Evolutionary conservation across 2,888 invertebrate species (phyloP), one percentile per base, ranked within the genome.

Genomic region (Volucella inanis): DNA sequence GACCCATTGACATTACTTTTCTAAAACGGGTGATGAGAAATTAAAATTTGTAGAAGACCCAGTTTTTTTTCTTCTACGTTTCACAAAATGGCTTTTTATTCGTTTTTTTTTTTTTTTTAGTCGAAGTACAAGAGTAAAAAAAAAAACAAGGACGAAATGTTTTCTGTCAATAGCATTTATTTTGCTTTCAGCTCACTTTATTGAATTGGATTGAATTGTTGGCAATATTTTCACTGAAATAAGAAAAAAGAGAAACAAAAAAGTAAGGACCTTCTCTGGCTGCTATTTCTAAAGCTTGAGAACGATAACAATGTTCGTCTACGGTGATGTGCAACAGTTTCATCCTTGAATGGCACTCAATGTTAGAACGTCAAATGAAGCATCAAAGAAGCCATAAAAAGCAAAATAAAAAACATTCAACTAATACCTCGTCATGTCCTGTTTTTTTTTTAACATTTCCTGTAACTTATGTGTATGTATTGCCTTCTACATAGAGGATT

Each of bases 251-350:
- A 31, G 0, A 4, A 6, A 31, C 31, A 0, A 6, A 31, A 6
- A 31, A 55, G 45, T 68, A 55, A 45, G 3, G n/a, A 31, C 67
- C 15, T 9, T 10, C 31, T 54, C 14, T 22, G 55, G 3, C 67
- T 22, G 50, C 31, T 49, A 22, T 49, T 52, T 45, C 43, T 59
- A 45, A 18, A 10, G 22, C 41, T n/a, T 31, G n/a, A 8, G 54
- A 54, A 12, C 43, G n/a, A 31, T 45, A 49, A 10, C 52, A 39
- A n/a, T 10, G 61, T 52, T 38, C 14, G 74, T 64, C 54, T 49
- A 76, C 52, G 18, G 52, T 68, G 45, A 76, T 61, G 57, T 64
- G 70, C 78, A 78, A 78, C 78, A 78, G 71, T 71, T 64, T 78
- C 31, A 12, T 15, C 15, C 43, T 57, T 57, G 49, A 71, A 64